Conservation (phyloP, 2,113 vertebrate genomes). For the Paramormyrops kingsleyae region DNA sequence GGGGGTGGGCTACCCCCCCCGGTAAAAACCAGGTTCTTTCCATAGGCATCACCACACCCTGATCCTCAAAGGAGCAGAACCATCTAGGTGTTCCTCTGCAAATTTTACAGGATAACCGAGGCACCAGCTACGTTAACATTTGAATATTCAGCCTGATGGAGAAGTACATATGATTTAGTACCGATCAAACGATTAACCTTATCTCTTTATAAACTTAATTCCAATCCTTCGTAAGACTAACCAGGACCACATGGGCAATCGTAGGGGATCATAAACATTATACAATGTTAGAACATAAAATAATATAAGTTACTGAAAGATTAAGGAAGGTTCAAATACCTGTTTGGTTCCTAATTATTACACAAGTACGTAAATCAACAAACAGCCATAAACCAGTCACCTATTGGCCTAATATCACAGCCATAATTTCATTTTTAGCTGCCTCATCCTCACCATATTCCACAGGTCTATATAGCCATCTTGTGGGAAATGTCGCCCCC, state of each 20-base stretch:
- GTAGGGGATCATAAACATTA: background rate
- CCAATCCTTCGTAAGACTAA: background rate
- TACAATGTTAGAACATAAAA: background rate
- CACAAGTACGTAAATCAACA: background rate
- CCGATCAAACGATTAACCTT: background rate
- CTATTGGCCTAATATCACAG: background rate
- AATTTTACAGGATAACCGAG: background rate
- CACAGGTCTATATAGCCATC: background rate
- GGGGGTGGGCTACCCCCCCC: background rate
- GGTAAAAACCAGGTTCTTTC: slow-evolving; percentile 16
- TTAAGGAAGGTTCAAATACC: background rate
- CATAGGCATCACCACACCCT: background rate
- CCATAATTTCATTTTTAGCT: background rate
- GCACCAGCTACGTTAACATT: background rate
- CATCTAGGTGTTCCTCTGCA: background rate
- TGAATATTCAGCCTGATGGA: background rate
- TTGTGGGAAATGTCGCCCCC: background rate
- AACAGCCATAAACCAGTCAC: background rate
- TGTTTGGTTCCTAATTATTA: background rate
- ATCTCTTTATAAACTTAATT: background rate
- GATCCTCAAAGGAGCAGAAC: background rate
- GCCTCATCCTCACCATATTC: background rate
- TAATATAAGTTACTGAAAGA: background rate
- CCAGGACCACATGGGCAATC: background rate
- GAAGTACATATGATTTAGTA: background rate